Evolutionary conservation across 1,140 invertebrate species (phyloP).

Genomic region (Dinothrombium tinctorium): DNA sequence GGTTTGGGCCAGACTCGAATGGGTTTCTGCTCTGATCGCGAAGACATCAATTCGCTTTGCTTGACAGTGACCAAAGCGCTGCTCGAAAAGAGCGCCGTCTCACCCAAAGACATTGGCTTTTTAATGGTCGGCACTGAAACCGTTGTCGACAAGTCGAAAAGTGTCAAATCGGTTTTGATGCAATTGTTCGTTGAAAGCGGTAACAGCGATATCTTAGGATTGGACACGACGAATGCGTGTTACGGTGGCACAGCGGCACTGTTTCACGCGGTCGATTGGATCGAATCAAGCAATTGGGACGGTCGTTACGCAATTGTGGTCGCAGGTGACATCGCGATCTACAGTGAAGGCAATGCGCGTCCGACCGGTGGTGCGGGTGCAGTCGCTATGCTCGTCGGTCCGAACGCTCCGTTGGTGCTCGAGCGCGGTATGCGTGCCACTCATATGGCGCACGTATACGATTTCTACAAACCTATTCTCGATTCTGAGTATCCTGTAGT

Average conservation of each 20-base stretch:
- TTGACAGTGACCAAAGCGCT: conserved; percentile 62
- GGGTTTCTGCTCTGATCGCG: conserved; percentile 86
- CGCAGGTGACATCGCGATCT: conserved; percentile 84
- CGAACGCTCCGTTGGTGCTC: conserved; percentile 67
- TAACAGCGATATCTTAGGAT: conserved; percentile 77
- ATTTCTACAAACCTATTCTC: conserved; percentile 94
- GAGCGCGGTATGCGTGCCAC: conserved; percentile 61
- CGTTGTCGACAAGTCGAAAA: conserved; percentile 93
- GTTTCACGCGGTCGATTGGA: conserved; percentile 84
- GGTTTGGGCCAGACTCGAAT: conserved; percentile 83
- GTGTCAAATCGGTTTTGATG: conserved; percentile 90
- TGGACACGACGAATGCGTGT: conserved; percentile 93
- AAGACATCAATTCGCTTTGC: conserved; percentile 89
- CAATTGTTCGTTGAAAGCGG: conserved; percentile 62
- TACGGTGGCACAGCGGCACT: conserved; percentile 93
- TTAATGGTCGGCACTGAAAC: conserved; percentile 96
- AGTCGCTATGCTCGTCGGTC: conserved; percentile 81
- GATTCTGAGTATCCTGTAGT: conserved; percentile 83
- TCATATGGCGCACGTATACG: conserved; percentile 84
- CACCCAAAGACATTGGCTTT: conserved; percentile 49
- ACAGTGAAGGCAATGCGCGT: conserved; percentile 67
- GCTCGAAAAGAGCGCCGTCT: conserved; percentile 44
- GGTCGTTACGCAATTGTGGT: conserved; percentile 74
- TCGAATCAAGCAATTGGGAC: conserved; percentile 89
- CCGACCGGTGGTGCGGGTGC: conserved; percentile 91